These are phyloP conservation scores for Holcopasites calliopsidis DNA, from an alignment of 1,140 invertebrate species.

Conservation along the genomic window DNA sequence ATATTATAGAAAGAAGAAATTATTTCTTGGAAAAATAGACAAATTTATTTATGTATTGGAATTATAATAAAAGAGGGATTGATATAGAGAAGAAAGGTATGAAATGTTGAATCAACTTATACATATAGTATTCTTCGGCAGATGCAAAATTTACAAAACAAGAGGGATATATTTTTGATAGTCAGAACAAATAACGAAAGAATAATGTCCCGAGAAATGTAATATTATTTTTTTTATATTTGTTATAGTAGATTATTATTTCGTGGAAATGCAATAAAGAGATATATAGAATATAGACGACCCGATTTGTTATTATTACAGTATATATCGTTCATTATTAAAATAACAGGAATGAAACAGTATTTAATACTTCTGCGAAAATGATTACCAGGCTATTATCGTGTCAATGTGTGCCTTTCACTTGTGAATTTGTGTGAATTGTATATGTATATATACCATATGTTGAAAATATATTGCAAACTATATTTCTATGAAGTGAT, in stretches of 20 bases:
- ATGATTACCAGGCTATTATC: slow-evolving; percentile 40
- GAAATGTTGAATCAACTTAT: neutral
- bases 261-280: slow-evolving; percentile 10
- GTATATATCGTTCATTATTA: no score
- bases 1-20: slow-evolving; percentile 4
- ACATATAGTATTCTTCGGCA: slow-evolving; percentile 28
- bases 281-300: slow-evolving; percentile 17
- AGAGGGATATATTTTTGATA: slow-evolving; percentile 57
- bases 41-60: slow-evolving; percentile 37
- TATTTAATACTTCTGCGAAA: slow-evolving; percentile 27
- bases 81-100: slow-evolving; percentile 3
- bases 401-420: slow-evolving; percentile 62
- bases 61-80: slow-evolving; percentile 19
- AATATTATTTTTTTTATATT: slow-evolving; percentile 16
- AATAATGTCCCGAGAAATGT: slow-evolving; percentile 17
- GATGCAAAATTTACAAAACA: slow-evolving; percentile 31
- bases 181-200: slow-evolving; percentile 33
- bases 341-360: neutral
- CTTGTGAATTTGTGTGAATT: slow-evolving; percentile 55
- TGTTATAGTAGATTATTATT: slow-evolving; percentile 11
- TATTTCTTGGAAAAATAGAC: slow-evolving; percentile 5
- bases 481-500: slow-evolving; percentile 58
- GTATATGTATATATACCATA: slow-evolving; percentile 55
- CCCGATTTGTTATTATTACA: neutral
- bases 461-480: slow-evolving; percentile 51